These are phyloP conservation scores for Antechinus flavipes DNA, from an alignment of 2,113 vertebrate genomes.

Conservation along the genomic window DNA sequence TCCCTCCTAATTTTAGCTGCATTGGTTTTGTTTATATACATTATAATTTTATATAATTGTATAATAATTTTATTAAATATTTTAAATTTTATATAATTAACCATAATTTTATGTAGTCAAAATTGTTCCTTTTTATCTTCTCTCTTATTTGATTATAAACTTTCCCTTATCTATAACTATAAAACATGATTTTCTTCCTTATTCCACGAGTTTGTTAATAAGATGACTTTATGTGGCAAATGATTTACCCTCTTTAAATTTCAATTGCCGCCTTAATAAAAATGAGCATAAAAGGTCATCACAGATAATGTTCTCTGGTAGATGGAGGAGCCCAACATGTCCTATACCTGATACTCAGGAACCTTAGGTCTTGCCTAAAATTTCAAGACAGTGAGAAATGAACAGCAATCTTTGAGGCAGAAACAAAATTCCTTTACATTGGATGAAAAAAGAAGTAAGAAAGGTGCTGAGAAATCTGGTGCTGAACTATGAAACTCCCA, in stretches of 20 bases:
- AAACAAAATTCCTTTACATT: background rate
- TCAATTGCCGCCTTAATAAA: background rate
- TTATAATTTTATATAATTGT: background rate
- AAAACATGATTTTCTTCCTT: background rate
- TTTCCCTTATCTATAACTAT: background rate
- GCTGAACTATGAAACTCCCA: background rate
- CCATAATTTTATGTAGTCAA: background rate
- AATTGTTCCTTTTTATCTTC: background rate
- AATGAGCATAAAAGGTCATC: background rate
- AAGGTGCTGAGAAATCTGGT: background rate
- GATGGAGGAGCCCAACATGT: background rate
- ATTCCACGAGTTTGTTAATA: background rate
- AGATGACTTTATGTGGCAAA: background rate
- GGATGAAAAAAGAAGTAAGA: background rate
- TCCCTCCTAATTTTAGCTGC: background rate
- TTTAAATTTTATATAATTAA: background rate
- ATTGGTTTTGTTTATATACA: background rate
- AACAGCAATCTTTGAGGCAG: background rate
- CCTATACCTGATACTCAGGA: background rate
- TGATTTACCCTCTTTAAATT: background rate
- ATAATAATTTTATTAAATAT: background rate
- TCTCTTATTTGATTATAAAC: background rate
- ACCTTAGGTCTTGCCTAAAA: background rate
- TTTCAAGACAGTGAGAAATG: background rate
- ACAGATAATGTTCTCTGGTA: background rate